Base-by-base conservation (phyloP, 2,797 vertebrate species). In the Tympanoctomys barrerae region DNA sequence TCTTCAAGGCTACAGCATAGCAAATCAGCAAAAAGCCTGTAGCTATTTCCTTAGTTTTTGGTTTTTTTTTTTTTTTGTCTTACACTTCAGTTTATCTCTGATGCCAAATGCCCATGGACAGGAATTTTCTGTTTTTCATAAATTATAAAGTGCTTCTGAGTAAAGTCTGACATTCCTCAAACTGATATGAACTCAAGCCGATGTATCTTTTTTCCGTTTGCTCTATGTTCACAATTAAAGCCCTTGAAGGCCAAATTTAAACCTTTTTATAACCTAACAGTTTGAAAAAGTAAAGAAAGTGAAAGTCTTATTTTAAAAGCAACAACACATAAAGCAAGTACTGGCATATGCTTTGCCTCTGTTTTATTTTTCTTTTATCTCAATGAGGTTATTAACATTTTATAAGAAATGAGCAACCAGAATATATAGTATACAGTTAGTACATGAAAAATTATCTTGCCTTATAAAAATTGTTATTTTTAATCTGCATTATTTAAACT, bases 101-200 rank as follows among this genome's bases (percentile, higher is more conserved):
- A 97, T 73, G 94, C 59, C 31, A 91, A 90, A 91, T 31, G 54
- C 68, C 54, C 89, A 94, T 6, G 59, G 92, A 95, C 94, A 70
- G 96, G 31, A 90, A 26, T 86, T 94, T 93, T 92, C 92, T 83
- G 24, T 92, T 92, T 92, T 95, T 93, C 73, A 91, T 95, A 81
- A 95, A 97, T 96, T 96, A 95, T 97, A 94, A 87, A 97, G 71
- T 61, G 36, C 31, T 66, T 97, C 97, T 85, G 77, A 86, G 87
- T 85, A 84, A 92, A 89, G 0, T 54, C 66, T 95, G 77, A 91
- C 81, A 94, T 78, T 36, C 82, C 70, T 88, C 86, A 94, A 94
- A 93, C 42, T 96, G 89, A 94, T 68, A 81, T 19, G 28, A 4
- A 36, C 13, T 33, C n/a, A n/a, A 12, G 22, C 6, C 79, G 57